Conservation (phyloP, 2,797 vertebrate species). For the Coilia nasus region DNA sequence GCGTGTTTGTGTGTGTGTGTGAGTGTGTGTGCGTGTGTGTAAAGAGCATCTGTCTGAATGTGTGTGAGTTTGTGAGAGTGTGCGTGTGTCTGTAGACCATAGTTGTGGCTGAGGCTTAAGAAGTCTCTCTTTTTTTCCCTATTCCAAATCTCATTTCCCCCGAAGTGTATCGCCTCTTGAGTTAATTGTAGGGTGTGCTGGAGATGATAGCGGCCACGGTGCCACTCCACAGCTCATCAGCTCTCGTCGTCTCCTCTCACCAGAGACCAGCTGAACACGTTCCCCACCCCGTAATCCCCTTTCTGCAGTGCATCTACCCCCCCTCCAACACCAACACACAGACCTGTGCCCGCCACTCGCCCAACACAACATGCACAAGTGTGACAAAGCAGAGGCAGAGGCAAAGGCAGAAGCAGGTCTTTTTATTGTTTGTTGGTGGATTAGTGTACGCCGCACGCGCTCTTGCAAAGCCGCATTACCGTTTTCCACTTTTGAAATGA, state of each 20-base stretch:
- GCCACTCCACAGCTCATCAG: slow-evolving; percentile 54
- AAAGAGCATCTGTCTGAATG: too few relatives aligned
- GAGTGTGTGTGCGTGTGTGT: too few relatives aligned
- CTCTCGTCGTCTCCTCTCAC: background rate
- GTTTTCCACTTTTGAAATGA: background rate
- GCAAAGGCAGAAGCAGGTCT: background rate
- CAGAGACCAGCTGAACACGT: slow-evolving; percentile 47
- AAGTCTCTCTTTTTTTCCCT: slow-evolving; percentile 31
- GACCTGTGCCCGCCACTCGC: slow-evolving; percentile 40
- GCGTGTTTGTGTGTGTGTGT: too few relatives aligned
- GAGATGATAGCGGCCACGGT: slow-evolving; percentile 43
- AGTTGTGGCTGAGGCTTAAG: slow-evolving; percentile 29
- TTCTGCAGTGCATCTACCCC: slow-evolving; percentile 42
- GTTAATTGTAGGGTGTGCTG: slow-evolving; percentile 55
- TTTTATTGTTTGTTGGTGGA: background rate
- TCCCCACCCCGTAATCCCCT: slow-evolving; percentile 49
- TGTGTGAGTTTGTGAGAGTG: too few relatives aligned
- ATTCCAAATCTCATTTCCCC: slow-evolving; percentile 46
- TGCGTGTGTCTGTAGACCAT: too few relatives aligned
- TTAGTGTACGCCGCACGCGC: background rate
- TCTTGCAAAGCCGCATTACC: background rate
- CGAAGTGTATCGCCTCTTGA: slow-evolving; percentile 49
- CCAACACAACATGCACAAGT: background rate
- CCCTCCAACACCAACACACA: background rate
- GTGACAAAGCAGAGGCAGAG: background rate